These are phyloP conservation scores for Noctilio leporinus DNA, from an alignment of 2,113 vertebrate genomes.

Conservation along the genomic window DNA sequence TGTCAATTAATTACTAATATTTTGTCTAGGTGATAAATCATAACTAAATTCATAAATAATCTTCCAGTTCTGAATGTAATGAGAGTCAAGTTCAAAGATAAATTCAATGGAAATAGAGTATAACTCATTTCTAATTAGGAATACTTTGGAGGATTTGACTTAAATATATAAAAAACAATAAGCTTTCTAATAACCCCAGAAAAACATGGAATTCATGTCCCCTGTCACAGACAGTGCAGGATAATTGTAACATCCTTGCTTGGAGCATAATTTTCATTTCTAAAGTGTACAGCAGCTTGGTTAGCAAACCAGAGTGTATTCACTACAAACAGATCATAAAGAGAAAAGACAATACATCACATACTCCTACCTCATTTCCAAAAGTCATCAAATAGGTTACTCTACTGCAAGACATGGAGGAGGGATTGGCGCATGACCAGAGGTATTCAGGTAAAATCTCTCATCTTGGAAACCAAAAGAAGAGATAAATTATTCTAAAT, in stretches of 20 bases:
- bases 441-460: neutral
- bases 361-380: neutral
- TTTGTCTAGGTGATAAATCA: neutral
- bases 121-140: neutral
- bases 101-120: neutral
- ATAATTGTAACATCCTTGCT: neutral
- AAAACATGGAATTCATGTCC: neutral
- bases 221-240: neutral
- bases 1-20: neutral
- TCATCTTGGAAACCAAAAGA: neutral
- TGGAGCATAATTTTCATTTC: neutral
- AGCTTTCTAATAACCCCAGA: neutral
- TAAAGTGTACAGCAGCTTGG: neutral
- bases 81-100: neutral
- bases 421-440: neutral
- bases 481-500: neutral
- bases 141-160: neutral
- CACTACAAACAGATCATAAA: neutral
- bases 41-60: neutral
- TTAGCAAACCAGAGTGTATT: neutral
- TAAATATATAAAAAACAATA: neutral
- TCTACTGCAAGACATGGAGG: neutral
- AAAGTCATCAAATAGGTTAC: neutral
- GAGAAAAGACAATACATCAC: neutral
- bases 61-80: neutral